These are phyloP conservation scores for Maniola hyperantus DNA, from an alignment of 2,888 invertebrate species.

Conservation along the genomic window DNA sequence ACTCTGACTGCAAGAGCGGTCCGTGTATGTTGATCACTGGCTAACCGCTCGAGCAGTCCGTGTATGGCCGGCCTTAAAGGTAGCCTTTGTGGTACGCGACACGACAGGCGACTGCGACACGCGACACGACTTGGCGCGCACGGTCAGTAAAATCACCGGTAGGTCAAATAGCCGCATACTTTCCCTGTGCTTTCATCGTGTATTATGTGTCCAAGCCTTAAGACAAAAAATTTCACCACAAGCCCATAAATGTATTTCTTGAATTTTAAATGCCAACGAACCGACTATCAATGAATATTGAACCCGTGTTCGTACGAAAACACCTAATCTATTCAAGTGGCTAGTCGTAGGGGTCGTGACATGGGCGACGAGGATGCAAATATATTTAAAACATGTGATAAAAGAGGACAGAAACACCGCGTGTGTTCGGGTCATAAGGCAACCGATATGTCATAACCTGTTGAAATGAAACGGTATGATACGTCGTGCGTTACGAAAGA, in stretches of 20 bases:
- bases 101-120: too few species aligned
- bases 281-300: constrained; percentile 79
- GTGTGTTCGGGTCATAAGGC: constrained; percentile 77
- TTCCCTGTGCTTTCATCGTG: too few species aligned
- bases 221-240: background rate
- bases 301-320: constrained; percentile 75
- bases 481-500: constrained; percentile 49
- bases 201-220: too few species aligned
- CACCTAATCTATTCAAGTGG: constrained; percentile 82
- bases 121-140: too few species aligned
- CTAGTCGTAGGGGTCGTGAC: constrained; percentile 78
- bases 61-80: too few species aligned
- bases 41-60: too few species aligned
- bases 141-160: too few species aligned
- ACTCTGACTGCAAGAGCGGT: too few species aligned
- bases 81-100: too few species aligned
- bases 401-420: constrained; percentile 60
- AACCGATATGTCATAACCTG: constrained; percentile 82
- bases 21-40: too few species aligned
- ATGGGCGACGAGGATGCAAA: constrained; percentile 62
- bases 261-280: constrained; percentile 76
- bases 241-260: constrained; percentile 42
- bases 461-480: constrained; percentile 65
- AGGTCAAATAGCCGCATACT: too few species aligned
- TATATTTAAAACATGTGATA: constrained; percentile 54